Conservation (phyloP, 1,140 invertebrate genomes). For the silkworm (Bombyx mori) region DNA sequence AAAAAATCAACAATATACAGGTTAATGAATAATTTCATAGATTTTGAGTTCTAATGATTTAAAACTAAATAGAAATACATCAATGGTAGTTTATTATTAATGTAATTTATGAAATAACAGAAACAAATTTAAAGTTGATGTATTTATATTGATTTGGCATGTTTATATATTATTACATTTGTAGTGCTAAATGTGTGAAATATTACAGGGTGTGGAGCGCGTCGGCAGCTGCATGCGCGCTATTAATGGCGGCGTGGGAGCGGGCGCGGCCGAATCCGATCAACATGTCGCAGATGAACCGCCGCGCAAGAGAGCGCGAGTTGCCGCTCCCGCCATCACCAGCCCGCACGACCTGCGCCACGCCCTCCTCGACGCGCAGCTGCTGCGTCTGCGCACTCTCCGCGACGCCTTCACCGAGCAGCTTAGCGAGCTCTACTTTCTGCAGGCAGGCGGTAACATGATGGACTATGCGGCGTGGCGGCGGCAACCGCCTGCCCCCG, state of each 20-base stretch:
- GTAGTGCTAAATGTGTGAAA: neutral
- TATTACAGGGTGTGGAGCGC: constrained; percentile 44
- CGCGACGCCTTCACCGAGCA: constrained; percentile 78
- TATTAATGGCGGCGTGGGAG: constrained; percentile 25
- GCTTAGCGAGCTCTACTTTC: constrained; percentile 86
- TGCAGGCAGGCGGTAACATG: constrained; percentile 88
- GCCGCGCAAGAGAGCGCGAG: constrained; percentile 37
- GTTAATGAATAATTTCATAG: no score
- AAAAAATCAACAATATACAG: no score
- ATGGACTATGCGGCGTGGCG: constrained; percentile 89
- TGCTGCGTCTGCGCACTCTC: constrained; percentile 32
- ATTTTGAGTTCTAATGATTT: no score
- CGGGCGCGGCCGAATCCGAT: neutral
- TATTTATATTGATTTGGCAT: no score
- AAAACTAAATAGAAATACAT: no score
- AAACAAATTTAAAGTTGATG: no score
- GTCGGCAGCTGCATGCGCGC: constrained; percentile 16
- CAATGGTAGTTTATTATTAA: no score
- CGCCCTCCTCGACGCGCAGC: constrained; percentile 46
- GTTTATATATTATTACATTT: no score
- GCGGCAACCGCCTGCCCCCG: constrained; percentile 80
- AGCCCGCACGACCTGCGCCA: constrained; percentile 29
- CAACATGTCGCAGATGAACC: constrained; percentile 31
- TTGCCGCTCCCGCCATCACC: constrained; percentile 19
- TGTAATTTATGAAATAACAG: no score